Evolutionary conservation across 2,797 vertebrate species (phyloP), one percentile per base, ranked within the genome.

Genomic region (Muraenolepis orangiensis): DNA sequence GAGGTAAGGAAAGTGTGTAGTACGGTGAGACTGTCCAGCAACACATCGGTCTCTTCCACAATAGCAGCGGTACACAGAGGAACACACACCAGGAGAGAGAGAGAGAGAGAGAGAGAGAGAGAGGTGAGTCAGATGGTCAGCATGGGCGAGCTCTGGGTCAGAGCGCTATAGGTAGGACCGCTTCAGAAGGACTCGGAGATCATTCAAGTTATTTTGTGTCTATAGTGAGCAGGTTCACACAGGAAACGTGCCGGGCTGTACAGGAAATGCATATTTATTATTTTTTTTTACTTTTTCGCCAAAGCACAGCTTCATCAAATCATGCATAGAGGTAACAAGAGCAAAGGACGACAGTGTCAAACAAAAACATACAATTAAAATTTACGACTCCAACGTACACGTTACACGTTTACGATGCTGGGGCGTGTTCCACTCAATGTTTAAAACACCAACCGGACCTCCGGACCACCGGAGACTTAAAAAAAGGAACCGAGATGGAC

Each of bases 281-380:
- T 81, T 80, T 81, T 82, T 86, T 67, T 67, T 67, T 67, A 31
- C n/a, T 67, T 30, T 67, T 67, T 67, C 28, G 66, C 36, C 78
- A 84, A 77, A 84, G 86, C 79, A 88, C 81, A 88, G 86, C 76
- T 46, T 87, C 77, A 79, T 90, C 80, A 86, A 80, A 84, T 88
- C 91, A 93, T 93, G 92, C 90, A 93, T 91, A 93, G 90, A 89
- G 84, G 85, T n/a, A 85, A 88, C 87, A 78, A 83, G 86, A 61
- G 57, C 57, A 61, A 61, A 61, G n/a, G 57, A 87, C 86, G 87
- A 90, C 86, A 81, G 85, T 61, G 79, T 81, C 86, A 90, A n/a
- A n/a, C n/a, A 90, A 90, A 88, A 61, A 61, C 57, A 23, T 23
- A 57, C 46, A 20, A 23, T 26, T 61, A 61, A 61, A 61, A 61